These are phyloP conservation scores for Actinemys pallida DNA, from an alignment of 2,113 vertebrate species.

Conservation along the genomic window DNA sequence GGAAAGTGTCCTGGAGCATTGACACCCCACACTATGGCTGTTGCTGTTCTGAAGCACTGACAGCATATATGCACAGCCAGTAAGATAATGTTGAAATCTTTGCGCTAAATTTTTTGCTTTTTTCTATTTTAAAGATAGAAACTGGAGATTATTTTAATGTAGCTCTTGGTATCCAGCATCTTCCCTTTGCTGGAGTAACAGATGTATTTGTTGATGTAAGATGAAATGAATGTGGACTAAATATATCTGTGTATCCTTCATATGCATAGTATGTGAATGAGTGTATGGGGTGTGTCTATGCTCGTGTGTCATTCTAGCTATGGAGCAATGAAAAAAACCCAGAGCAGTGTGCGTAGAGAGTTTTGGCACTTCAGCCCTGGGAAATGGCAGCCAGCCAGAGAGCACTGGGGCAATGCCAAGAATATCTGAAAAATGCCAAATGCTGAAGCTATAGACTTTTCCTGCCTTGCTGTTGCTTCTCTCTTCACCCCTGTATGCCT, in stretches of 20 bases:
- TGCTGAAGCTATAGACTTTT: conserved; percentile 39
- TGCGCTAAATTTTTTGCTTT: neutral
- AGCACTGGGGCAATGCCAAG: conserved; percentile 65
- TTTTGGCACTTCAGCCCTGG: conserved; percentile 79
- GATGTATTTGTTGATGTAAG: neutral
- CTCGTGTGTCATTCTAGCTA: conserved; percentile 31
- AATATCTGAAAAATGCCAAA: conserved; percentile 74
- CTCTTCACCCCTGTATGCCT: neutral
- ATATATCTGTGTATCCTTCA: neutral
- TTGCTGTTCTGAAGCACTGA: neutral
- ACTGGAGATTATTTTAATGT: neutral
- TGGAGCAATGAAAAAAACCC: conserved; percentile 44
- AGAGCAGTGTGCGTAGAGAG: conserved; percentile 28
- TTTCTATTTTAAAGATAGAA: neutral
- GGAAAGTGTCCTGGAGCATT: neutral
- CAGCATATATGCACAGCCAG: neutral
- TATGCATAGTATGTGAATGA: conserved; percentile 15
- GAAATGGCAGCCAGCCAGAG: conserved; percentile 80
- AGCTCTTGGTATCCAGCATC: neutral
- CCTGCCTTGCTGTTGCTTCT: neutral
- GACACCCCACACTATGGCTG: neutral
- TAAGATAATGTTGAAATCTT: neutral
- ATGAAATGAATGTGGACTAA: conserved; percentile 23
- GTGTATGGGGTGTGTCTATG: neutral
- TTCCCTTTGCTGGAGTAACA: neutral